Evolutionary conservation across 2,113 vertebrate genomes (phyloP).

Genomic region (Elaphurus davidianus): DNA sequence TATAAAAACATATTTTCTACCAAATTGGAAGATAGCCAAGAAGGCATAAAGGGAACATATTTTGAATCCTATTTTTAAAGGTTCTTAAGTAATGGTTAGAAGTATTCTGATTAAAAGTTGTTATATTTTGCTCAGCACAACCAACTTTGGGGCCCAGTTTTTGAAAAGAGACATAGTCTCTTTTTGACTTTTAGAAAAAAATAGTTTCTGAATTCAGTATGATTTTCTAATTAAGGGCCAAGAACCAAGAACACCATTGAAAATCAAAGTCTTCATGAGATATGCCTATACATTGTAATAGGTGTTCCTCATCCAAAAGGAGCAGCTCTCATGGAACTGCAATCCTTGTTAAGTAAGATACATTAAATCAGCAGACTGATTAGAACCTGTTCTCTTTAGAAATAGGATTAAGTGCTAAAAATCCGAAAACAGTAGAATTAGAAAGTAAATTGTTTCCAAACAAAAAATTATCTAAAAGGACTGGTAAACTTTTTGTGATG

Average conservation of each 20-base stretch:
- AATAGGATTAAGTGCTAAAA: constrained; percentile 26
- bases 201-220: background rate
- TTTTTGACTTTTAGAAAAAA: background rate
- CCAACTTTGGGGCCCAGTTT: background rate
- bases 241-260: background rate
- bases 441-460: background rate
- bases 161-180: background rate
- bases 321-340: background rate
- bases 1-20: background rate
- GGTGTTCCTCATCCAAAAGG: background rate
- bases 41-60: background rate
- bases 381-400: background rate
- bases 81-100: background rate
- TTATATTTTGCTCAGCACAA: background rate
- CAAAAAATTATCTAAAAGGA: background rate
- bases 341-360: background rate
- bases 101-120: background rate
- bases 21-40: background rate
- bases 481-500: background rate
- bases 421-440: background rate
- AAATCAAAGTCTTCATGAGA: background rate
- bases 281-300: background rate
- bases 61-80: background rate
- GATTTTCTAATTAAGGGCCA: background rate
- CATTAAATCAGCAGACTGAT: background rate